These are phyloP conservation scores for Quadriops clusia DNA, from an alignment of 2,888 invertebrate genomes.

Conservation along the genomic window DNA sequence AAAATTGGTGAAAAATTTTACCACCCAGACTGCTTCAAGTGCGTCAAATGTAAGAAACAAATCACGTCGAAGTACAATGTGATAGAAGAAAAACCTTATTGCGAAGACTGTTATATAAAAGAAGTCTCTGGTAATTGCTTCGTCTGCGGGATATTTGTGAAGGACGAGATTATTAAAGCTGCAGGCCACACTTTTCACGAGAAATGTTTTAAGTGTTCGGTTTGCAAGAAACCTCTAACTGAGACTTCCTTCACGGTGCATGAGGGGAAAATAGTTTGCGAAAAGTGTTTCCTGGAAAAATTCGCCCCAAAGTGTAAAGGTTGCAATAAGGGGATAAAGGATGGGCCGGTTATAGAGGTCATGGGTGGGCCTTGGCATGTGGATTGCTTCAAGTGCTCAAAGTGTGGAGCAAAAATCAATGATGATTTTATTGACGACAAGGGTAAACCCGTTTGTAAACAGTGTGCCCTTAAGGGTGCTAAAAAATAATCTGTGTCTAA, in stretches of 20 bases:
- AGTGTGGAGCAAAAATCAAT: too few relatives aligned
- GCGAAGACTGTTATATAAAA: slow-evolving; percentile 74
- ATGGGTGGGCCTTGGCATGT: too few relatives aligned
- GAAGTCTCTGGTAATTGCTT: slow-evolving; percentile 84
- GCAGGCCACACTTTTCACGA: slow-evolving; percentile 85
- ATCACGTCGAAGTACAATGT: slow-evolving; percentile 89
- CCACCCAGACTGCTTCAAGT: slow-evolving; percentile 93
- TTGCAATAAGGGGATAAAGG: slow-evolving; percentile 38
- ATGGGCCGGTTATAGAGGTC: too few relatives aligned
- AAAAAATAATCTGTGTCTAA: too few relatives aligned
- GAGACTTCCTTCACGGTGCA: slow-evolving; percentile 84
- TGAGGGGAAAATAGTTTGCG: slow-evolving; percentile 74
- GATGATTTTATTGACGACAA: too few relatives aligned
- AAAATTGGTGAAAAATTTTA: slow-evolving; percentile 85
- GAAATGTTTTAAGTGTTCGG: slow-evolving; percentile 81
- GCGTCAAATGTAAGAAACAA: slow-evolving; percentile 76
- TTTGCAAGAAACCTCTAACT: slow-evolving; percentile 71
- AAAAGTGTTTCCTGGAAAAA: slow-evolving; percentile 69
- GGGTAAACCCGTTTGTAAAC: too few relatives aligned
- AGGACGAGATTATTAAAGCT: slow-evolving; percentile 74
- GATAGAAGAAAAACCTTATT: slow-evolving; percentile 73
- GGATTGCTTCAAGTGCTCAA: too few relatives aligned
- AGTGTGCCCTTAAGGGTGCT: too few relatives aligned
- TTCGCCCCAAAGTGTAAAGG: slow-evolving; percentile 83
- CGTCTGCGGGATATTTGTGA: slow-evolving; percentile 77